phyloP scores from a whole-genome alignment of 2,888 invertebrate species.

The Capitulum mitella region DNA sequence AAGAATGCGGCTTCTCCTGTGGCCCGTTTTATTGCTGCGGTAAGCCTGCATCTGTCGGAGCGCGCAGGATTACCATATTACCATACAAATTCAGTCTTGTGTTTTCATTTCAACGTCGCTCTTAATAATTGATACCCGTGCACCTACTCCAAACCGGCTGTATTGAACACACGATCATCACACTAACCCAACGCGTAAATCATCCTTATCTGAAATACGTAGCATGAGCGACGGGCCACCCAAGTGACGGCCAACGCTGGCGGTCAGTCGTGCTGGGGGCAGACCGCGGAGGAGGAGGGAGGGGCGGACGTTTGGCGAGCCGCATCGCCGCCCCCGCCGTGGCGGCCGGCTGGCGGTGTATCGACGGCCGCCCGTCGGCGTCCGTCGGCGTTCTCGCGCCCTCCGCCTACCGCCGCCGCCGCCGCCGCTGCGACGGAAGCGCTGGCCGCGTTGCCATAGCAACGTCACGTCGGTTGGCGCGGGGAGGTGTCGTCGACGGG shows the following conservation, averaged over 20 bases:
- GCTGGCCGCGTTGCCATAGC: background rate
- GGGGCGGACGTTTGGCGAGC: background rate
- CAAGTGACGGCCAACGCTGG: too few species aligned
- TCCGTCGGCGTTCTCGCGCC: background rate
- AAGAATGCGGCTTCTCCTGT: background rate
- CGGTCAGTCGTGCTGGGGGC: background rate
- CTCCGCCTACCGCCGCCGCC: constrained; percentile 9
- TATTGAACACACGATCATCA: background rate
- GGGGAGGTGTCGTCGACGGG: constrained; percentile 18
- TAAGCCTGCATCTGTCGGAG: too few species aligned
- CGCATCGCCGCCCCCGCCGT: background rate
- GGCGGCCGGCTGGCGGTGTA: background rate
- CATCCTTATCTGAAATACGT: background rate
- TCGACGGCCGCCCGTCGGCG: constrained; percentile 1
- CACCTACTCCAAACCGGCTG: background rate
- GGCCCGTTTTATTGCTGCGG: background rate
- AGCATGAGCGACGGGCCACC: background rate
- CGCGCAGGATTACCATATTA: background rate
- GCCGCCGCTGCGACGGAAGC: constrained; percentile 10
- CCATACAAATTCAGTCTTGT: background rate
- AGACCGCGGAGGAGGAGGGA: background rate
- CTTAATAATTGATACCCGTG: background rate
- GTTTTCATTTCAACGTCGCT: background rate
- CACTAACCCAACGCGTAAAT: background rate
- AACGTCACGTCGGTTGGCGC: constrained; percentile 24